Base-by-base conservation (phyloP, 1,140 invertebrate genomes). In the Heliconius melpomene region DNA sequence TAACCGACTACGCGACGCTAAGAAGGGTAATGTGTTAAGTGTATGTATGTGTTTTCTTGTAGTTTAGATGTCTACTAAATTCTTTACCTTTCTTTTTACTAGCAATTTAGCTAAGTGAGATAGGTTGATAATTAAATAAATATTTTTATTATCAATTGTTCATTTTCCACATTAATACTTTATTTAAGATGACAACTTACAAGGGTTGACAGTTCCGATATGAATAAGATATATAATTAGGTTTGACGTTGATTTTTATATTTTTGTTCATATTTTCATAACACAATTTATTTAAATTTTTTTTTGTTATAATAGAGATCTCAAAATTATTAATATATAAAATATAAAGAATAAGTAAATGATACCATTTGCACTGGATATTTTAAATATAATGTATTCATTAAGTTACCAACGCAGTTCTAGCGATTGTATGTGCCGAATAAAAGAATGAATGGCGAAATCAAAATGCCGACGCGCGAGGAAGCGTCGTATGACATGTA, bases 391-490 rank as follows among this genome's bases (percentile, higher is more conserved):
- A 52, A 52, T 16, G 3, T 16, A 2, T 20, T 52, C 50, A 20
- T 7, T 52, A 23, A 57, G 11, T 46, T 71, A n/a, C 38, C 52
- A 60, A 60, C 73, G 80, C 75, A 66, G 13, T 26, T 50, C 2
- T 38, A 23, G 74, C 77, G n/a, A 29, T 75, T 57, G 72, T 75
- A 86, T 84, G 82, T 82, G 73, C 80, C 74, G 82, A 84, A 83
- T 83, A 77, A 79, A 52, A 50, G 75, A 77, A 84, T 83, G 80
- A 83, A 85, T 86, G 80, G 79, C 79, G 79, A 81, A 82, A 82
- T 74, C 80, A 71, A 80, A 75, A 72, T 71, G 72, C 13, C 40
- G 75, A 78, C 83, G 84, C 83, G 60, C 60, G 83, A 83, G 83
- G 77, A 84, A 75, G 40, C 76, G 79, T 83, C 79, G 79, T 75